Evolutionary conservation across 2,113 vertebrate genomes (phyloP).

Genomic region (Bos indicus): DNA sequence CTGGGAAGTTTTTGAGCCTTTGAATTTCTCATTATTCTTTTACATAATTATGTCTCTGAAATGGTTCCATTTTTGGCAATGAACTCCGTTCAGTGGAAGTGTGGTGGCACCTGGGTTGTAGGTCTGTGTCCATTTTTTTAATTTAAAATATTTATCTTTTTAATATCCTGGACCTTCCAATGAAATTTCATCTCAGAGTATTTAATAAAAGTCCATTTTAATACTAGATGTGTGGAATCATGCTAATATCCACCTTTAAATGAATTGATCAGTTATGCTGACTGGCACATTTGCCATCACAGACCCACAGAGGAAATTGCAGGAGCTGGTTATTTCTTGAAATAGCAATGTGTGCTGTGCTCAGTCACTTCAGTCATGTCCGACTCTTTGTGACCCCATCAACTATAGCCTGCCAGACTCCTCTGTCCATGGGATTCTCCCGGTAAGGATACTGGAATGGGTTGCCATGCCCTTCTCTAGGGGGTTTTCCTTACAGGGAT

Average conservation of each 20-base stretch:
- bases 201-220: neutral
- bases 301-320: neutral
- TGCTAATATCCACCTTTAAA: neutral
- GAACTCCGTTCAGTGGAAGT: neutral
- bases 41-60: neutral
- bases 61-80: neutral
- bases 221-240: neutral
- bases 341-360: neutral
- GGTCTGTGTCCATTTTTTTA: neutral
- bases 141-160: constrained; percentile 9
- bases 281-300: neutral
- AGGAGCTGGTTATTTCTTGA: neutral
- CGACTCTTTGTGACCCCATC: rapidly evolving
- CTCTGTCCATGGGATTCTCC: neutral
- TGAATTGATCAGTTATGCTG: neutral
- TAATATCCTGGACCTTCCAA: neutral
- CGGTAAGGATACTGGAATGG: neutral
- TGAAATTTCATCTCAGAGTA: neutral
- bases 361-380: neutral
- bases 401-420: neutral
- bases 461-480: neutral
- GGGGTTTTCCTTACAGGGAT: neutral
- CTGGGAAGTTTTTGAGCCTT: neutral
- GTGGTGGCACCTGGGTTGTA: neutral
- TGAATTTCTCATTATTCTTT: neutral